Evolutionary conservation across 2,797 vertebrate species (phyloP).

Genomic region (Sebastes iracundus): DNA sequence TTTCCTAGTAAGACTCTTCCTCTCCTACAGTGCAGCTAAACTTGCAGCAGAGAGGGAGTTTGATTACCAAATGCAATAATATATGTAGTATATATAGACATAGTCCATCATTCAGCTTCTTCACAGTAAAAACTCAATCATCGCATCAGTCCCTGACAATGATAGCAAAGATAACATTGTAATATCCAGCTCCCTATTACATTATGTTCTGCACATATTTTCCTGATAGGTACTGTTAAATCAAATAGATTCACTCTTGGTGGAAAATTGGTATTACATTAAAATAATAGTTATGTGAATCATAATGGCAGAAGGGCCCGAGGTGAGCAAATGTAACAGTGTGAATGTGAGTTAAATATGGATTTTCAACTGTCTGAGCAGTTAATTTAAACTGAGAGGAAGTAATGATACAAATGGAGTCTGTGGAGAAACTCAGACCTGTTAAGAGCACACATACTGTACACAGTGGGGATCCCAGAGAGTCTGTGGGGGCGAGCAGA

Average conservation of each 20-base stretch:
- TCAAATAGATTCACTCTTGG: constrained; percentile 32
- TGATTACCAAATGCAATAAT: background rate
- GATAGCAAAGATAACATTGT: constrained; percentile 27
- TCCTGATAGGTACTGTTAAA: constrained; percentile 13
- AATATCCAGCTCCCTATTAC: constrained; percentile 9
- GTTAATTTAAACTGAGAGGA: constrained; percentile 29
- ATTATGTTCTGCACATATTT: constrained; percentile 18
- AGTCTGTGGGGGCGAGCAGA: background rate
- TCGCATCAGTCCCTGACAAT: constrained; percentile 2
- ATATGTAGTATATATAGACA: background rate
- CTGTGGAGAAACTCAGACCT: background rate
- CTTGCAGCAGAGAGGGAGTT: background rate
- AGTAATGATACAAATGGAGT: background rate
- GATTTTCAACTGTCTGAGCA: constrained; percentile 6
- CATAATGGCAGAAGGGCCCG: background rate
- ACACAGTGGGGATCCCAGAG: background rate
- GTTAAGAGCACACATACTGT: background rate
- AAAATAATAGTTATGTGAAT: constrained; percentile 36
- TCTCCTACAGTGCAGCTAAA: background rate
- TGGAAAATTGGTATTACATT: constrained; percentile 34
- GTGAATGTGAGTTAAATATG: constrained; percentile 28
- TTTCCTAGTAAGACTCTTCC: constrained; percentile 1
- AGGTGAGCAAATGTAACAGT: constrained; percentile 25
- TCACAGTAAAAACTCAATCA: background rate
- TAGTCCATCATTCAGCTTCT: background rate